Conservation (phyloP, 2,888 invertebrate species). For the Cylloceria caligata region DNA sequence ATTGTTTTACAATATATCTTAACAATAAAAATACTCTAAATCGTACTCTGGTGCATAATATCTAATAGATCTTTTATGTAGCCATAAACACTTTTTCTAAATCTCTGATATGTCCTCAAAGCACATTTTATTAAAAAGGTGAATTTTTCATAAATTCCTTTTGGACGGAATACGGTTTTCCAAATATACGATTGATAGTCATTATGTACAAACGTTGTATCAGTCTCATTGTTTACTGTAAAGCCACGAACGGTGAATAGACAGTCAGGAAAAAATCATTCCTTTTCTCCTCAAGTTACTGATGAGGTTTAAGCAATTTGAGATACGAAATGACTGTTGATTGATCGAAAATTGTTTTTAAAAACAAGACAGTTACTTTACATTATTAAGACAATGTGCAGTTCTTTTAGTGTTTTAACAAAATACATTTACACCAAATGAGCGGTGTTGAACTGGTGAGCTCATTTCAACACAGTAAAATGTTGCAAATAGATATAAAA, state of each 20-base stretch:
- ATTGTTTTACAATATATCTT: conserved; percentile 54
- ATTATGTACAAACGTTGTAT: conserved; percentile 45
- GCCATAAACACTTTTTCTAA: conserved; percentile 14
- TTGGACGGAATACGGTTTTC: conserved; percentile 58
- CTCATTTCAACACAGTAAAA: conserved; percentile 10
- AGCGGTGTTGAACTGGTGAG: neutral
- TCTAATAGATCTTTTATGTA: conserved; percentile 35
- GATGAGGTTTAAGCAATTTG: neutral
- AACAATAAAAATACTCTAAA: conserved; percentile 55
- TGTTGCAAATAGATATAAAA: neutral
- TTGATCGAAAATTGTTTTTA: neutral
- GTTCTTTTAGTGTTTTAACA: neutral
- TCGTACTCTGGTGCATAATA: conserved; percentile 66
- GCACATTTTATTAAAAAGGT: conserved; percentile 10
- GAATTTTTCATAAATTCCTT: conserved; percentile 23
- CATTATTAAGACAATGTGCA: neutral
- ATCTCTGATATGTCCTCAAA: conserved; percentile 36
- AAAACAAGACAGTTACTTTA: too few relatives aligned
- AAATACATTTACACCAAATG: neutral
- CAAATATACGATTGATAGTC: conserved; percentile 20
- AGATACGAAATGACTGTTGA: neutral
- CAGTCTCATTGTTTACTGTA: neutral
- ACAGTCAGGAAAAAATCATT: neutral
- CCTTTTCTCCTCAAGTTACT: conserved; percentile 4
- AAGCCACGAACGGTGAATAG: neutral